phyloP scores from a whole-genome alignment of 1,140 invertebrate genomes.

The Piezodorus guildinii region DNA sequence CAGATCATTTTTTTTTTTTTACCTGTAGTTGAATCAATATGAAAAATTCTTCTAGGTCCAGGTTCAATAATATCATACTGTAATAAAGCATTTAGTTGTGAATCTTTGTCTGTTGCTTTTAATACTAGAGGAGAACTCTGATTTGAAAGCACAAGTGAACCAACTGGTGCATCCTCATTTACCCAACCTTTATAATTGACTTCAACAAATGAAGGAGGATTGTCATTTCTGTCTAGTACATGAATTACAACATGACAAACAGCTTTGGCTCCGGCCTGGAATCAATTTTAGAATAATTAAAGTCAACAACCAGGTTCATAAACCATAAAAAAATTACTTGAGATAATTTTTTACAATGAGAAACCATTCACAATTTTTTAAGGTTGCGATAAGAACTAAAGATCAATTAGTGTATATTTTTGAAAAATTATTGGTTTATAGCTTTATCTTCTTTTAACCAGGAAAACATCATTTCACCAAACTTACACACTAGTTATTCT shows the following conservation, averaged over 20 bases:
- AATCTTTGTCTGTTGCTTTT: constrained; percentile 63
- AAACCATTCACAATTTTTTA: too few relatives aligned
- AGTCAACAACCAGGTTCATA: constrained; percentile 4
- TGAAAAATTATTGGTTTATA: too few relatives aligned
- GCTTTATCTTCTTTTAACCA: too few relatives aligned
- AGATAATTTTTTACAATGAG: neutral
- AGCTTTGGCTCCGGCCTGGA: constrained; percentile 53
- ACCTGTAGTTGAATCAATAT: constrained; percentile 75
- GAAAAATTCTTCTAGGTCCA: constrained; percentile 59
- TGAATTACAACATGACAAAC: constrained; percentile 57
- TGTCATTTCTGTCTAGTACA: constrained; percentile 74
- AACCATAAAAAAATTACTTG: neutral
- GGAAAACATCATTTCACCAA: too few relatives aligned
- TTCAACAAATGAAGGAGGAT: constrained; percentile 63
- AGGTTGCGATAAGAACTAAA: too few relatives aligned
- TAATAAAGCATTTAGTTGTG: constrained; percentile 67
- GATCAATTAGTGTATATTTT: too few relatives aligned
- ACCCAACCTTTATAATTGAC: constrained; percentile 55
- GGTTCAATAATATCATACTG: constrained; percentile 75
- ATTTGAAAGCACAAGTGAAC: constrained; percentile 56
- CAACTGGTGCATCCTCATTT: constrained; percentile 55
- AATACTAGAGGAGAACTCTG: constrained; percentile 63
- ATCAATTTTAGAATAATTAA: constrained; percentile 8
- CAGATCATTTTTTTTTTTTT: constrained; percentile 5
- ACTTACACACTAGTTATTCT: neutral